Evolutionary conservation across 2,113 vertebrate species (phyloP).

Genomic region (Meriones unguiculatus): DNA sequence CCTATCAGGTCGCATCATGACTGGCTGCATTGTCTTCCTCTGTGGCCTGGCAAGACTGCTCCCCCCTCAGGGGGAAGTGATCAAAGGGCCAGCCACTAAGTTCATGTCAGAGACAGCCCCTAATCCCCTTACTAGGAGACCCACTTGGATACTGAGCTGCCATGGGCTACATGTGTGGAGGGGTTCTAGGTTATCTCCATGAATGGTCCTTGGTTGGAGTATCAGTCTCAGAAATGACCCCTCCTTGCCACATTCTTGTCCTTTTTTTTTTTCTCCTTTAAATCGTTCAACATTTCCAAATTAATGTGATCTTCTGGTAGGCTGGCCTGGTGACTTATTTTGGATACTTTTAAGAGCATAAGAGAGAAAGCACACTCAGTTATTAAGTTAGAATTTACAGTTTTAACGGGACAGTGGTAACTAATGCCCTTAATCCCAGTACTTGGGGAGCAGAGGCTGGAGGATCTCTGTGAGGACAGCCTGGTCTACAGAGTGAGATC

Average conservation of each 20-base stretch:
- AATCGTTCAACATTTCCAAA: slow-evolving; percentile 32
- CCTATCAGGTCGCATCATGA: too few species aligned
- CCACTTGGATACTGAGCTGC: too few species aligned
- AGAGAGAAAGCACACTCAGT: not conserved
- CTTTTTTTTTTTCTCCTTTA: not conserved
- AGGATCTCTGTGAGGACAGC: not conserved
- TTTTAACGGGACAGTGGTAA: not conserved
- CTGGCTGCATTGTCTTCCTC: too few species aligned
- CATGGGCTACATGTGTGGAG: too few species aligned
- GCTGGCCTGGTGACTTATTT: not conserved
- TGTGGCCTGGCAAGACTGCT: too few species aligned
- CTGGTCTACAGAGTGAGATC: not conserved
- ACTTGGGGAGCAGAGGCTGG: not conserved
- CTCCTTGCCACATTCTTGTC: not conserved
- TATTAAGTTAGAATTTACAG: not conserved
- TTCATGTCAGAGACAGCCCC: too few species aligned
- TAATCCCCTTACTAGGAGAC: too few species aligned
- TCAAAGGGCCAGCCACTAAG: too few species aligned
- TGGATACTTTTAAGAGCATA: not conserved
- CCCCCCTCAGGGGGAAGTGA: too few species aligned
- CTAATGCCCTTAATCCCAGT: not conserved
- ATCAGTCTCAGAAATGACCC: too few species aligned
- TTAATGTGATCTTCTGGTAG: not conserved
- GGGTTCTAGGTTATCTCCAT: too few species aligned
- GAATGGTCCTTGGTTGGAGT: too few species aligned